Percentiles rank a stretch among this genome's conserved stretches.
Conservation (phyloP, 2,888 invertebrate genomes). For the Tuberolachnus salignus region DNA sequence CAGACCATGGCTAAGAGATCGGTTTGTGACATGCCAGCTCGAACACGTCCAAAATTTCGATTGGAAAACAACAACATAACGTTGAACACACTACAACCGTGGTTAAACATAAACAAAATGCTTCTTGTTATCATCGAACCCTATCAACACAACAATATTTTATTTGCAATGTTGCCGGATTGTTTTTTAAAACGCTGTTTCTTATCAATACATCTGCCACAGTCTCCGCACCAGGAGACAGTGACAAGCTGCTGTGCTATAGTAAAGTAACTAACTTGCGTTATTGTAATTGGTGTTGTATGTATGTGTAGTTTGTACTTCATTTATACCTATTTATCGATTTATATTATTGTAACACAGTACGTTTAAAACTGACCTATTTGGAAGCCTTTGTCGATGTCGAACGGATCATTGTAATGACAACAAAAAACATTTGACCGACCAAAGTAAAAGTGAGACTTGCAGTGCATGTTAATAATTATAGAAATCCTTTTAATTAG, state of each 20-base stretch:
- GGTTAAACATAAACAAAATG: slow-evolving; percentile 50
- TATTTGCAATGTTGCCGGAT: slow-evolving; percentile 42
- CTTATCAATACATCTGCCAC: slow-evolving; percentile 18
- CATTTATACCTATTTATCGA: slow-evolving; percentile 34
- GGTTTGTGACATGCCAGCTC: neutral
- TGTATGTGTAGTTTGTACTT: slow-evolving; percentile 7
- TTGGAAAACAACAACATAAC: neutral
- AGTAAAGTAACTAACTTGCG: slow-evolving; percentile 39
- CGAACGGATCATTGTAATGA: neutral
- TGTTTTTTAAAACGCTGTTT: slow-evolving; percentile 20
- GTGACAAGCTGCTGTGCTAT: slow-evolving; percentile 31
- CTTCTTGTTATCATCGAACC: slow-evolving; percentile 10
- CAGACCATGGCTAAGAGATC: neutral
- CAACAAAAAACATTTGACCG: neutral
- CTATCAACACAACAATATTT: slow-evolving; percentile 44
- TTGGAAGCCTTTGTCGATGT: neutral
- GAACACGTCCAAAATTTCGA: neutral
- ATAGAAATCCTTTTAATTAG: neutral
- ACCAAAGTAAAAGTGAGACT: slow-evolving; percentile 28
- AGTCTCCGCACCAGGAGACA: slow-evolving; percentile 18
- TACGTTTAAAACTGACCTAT: slow-evolving; percentile 17
- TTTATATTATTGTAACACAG: slow-evolving; percentile 21
- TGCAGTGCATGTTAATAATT: neutral
- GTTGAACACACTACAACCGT: neutral
- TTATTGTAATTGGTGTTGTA: slow-evolving; percentile 37